phyloP scores from a whole-genome alignment of 2,888 invertebrate genomes.

The Podabrus alpinus region DNA sequence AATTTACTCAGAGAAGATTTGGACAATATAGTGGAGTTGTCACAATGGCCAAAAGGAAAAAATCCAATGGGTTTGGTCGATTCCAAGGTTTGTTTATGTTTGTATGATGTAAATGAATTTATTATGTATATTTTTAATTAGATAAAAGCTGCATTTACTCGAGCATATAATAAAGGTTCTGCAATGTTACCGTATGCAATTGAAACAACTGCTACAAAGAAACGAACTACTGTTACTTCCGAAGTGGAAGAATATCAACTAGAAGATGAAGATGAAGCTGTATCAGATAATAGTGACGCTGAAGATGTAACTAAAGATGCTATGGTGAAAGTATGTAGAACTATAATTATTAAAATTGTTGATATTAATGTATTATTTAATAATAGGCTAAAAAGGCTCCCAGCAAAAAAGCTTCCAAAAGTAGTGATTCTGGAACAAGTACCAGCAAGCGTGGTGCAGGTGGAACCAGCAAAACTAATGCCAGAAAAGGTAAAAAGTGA shows the following conservation, averaged over 20 bases:
- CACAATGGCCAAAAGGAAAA: constrained; percentile 78
- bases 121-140: constrained; percentile 45
- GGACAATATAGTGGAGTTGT: constrained; percentile 84
- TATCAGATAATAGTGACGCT: constrained; percentile 58
- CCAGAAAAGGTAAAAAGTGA: constrained; percentile 18
- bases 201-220: constrained; percentile 64
- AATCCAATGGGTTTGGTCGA: constrained; percentile 80
- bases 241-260: constrained; percentile 54
- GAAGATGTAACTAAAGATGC: constrained; percentile 73
- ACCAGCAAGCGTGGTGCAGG: constrained; percentile 2
- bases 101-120: neutral
- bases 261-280: constrained; percentile 52
- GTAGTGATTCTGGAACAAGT: constrained; percentile 1
- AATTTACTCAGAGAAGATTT: constrained; percentile 89
- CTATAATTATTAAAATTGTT: constrained; percentile 2
- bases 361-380: neutral
- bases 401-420: constrained; percentile 7
- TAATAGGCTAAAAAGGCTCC: constrained; percentile 13
- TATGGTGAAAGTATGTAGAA: constrained; percentile 72
- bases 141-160: constrained; percentile 93
- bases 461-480: constrained; percentile 15
- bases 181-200: constrained; percentile 78
- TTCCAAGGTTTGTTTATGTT: constrained; percentile 58
- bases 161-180: constrained; percentile 86
- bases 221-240: constrained; percentile 57